phyloP scores from a whole-genome alignment of 1,140 invertebrate genomes.

The Pollicipes pollicipes region DNA sequence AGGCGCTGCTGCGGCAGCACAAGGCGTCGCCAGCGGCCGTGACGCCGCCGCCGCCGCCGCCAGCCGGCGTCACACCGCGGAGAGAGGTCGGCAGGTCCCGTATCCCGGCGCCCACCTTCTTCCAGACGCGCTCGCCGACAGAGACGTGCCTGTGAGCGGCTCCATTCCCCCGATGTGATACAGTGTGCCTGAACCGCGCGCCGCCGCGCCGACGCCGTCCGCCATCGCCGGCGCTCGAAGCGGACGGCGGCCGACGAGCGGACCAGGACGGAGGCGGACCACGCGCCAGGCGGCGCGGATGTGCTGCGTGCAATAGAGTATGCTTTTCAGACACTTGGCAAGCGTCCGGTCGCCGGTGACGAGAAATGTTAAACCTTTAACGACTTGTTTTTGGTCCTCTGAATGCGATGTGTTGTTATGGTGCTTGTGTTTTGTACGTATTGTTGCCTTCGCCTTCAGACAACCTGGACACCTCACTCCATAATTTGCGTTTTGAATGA shows the following conservation, averaged over 20 bases:
- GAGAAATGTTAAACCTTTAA: not conserved
- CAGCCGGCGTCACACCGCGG: constrained; percentile 15
- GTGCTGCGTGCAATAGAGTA: not conserved
- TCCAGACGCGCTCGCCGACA: constrained; percentile 4
- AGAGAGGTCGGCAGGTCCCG: constrained; percentile 14
- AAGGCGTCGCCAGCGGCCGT: not conserved
- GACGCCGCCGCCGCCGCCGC: too few relatives aligned
- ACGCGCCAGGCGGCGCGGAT: not conserved
- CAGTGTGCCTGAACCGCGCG: not conserved
- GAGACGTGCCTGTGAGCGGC: not conserved
- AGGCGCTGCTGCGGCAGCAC: not conserved
- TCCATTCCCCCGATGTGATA: not conserved
- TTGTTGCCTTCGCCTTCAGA: too few relatives aligned
- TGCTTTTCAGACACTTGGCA: not conserved
- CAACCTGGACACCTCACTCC: too few relatives aligned
- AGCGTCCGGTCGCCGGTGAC: not conserved
- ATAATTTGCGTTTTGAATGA: too few relatives aligned
- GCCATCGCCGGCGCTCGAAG: too few relatives aligned
- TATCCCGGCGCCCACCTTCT: constrained; percentile 18
- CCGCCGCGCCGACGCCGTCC: not conserved
- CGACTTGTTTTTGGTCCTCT: not conserved
- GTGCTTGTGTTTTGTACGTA: not conserved
- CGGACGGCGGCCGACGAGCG: not conserved
- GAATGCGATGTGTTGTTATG: not conserved
- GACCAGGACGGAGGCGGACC: too few relatives aligned